These are phyloP conservation scores for Leptinotarsa lineolata DNA, from an alignment of 1,140 invertebrate genomes.

Conservation along the genomic window DNA sequence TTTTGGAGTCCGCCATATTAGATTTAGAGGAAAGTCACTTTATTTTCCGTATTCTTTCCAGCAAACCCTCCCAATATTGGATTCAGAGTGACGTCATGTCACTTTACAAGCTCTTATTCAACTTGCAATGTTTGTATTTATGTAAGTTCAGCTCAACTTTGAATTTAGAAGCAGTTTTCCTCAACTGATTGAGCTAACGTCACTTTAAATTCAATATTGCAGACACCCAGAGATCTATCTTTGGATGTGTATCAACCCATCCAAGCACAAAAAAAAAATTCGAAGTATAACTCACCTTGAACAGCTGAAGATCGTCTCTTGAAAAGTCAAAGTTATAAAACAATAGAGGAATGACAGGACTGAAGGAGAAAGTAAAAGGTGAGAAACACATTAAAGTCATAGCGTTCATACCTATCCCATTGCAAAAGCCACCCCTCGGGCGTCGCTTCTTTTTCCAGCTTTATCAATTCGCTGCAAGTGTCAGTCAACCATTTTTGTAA, in stretches of 20 bases:
- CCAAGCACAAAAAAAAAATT: background rate
- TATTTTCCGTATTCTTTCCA: no score
- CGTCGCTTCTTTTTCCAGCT: slow-evolving; percentile 66
- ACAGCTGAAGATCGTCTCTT: slow-evolving; percentile 2
- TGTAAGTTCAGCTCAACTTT: no score
- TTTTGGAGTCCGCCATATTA: no score
- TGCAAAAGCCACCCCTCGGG: slow-evolving; percentile 71
- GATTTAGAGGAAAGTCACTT: no score
- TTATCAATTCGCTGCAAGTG: slow-evolving; percentile 63
- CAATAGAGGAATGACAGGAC: slow-evolving; percentile 2
- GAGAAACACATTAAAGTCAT: background rate
- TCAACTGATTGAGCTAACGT: no score
- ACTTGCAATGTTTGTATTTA: no score
- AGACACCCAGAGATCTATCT: no score
- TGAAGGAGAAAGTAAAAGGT: background rate
- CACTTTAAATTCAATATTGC: no score
- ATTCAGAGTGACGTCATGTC: no score
- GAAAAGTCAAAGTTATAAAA: slow-evolving; percentile 6
- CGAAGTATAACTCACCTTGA: background rate
- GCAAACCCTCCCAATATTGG: no score
- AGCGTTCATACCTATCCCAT: slow-evolving; percentile 72
- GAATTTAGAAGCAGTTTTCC: no score
- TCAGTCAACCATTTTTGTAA: slow-evolving; percentile 64
- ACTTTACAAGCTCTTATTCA: no score
- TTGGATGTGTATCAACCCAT: background rate